Evolutionary conservation across 2,797 vertebrate species (phyloP).

Genomic region (Bothrops alternatus): DNA sequence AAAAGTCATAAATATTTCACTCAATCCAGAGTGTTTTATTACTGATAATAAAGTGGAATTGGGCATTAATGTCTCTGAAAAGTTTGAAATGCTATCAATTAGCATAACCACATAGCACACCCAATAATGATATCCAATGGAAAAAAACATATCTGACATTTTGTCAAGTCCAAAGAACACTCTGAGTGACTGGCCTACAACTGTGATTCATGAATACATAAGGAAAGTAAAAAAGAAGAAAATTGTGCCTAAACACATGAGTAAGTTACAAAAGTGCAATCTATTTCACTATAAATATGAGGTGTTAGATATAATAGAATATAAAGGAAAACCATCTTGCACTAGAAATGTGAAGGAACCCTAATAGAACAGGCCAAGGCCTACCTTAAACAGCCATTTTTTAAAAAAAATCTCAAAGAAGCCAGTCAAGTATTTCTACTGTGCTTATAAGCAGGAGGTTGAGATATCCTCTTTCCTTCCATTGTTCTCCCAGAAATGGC

Average conservation of each 20-base stretch:
- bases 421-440: not conserved
- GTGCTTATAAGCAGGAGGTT: not conserved
- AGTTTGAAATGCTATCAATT: not conserved
- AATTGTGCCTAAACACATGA: not conserved
- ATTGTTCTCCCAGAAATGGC: not conserved
- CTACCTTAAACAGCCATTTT: not conserved
- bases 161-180: not conserved
- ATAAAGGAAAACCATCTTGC: not conserved
- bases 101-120: not conserved
- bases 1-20: not conserved
- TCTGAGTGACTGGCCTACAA: not conserved
- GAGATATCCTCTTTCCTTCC: not conserved
- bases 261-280: not conserved
- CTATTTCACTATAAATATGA: not conserved
- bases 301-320: not conserved
- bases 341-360: not conserved
- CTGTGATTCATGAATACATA: not conserved
- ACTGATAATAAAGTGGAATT: not conserved
- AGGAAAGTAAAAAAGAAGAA: not conserved
- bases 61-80: not conserved
- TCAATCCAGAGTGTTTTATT: not conserved
- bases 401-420: not conserved
- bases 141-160: not conserved
- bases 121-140: not conserved
- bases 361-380: not conserved